Base-by-base conservation (phyloP, 2,113 vertebrate genomes). In the Gila orcuttii region DNA sequence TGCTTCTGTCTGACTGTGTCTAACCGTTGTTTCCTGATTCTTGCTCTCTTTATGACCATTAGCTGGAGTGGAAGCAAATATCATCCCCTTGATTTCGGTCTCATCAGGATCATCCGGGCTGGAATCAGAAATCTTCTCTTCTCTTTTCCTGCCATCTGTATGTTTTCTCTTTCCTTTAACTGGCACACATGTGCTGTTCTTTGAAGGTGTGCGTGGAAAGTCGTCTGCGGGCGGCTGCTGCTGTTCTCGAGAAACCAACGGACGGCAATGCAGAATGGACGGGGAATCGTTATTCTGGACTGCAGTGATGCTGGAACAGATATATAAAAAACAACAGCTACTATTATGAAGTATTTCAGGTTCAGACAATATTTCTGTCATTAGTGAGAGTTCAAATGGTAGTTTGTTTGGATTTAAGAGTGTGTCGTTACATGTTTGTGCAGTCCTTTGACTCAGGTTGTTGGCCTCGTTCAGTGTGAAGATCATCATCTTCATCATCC, bases 91-190 rank as follows among this genome's bases (percentile, higher is more conserved):
- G 68, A 83, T 83, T 36, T 42, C 52, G 0, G 68, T 73, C 68
- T 83, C 81, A 59, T 83, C 81, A 0, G 68, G 31, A 23, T 81
- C 60, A 25, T 73, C 50, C 45, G 69, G 64, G 5, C 80, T 69
- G 64, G 15, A 50, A 57, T 59, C 81, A 39, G 33, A 59, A 52
- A 23, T 69, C 62, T 31, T 52, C 31, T 17, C 7, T 31, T 79
- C 80, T 23, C 4, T 42, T 59, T 59, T 82, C 17, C n/a, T 66
- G 39, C n/a, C 42, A 33, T 69, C 47, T 13, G 21, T n/a, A 2
- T 73, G 64, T 42, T 83, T 83, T 73, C 81, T 55, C 68, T 73
- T 83, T 4, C 50, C 81, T 59, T 50, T 83, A 25, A 25, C 47
- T 15, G 66, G 23, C 28, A 73, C 31, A 21, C 9, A 11, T 23